These are phyloP conservation scores for Panthera tigris DNA, from an alignment of 2,113 vertebrate species.

Conservation along the genomic window DNA sequence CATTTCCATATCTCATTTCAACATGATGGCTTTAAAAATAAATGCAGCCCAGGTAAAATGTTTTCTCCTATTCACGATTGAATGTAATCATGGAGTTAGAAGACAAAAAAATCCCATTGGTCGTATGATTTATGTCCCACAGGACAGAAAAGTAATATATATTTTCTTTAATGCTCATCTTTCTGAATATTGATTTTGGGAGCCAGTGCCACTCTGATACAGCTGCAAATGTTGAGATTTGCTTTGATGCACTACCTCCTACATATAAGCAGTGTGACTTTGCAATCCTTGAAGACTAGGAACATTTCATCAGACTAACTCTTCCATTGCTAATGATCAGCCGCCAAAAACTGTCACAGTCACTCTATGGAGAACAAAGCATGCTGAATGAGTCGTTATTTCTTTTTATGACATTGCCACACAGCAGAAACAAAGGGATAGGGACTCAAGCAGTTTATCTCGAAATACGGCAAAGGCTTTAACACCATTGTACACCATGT, in stretches of 20 bases:
- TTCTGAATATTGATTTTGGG: slow-evolving; percentile 20
- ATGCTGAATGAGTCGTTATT: not conserved
- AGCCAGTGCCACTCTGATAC: not conserved
- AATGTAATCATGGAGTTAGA: slow-evolving; percentile 47
- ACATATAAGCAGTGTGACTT: not conserved
- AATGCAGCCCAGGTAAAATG: slow-evolving; percentile 56
- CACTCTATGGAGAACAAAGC: not conserved
- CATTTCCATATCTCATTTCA: slow-evolving; percentile 70
- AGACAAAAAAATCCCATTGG: slow-evolving; percentile 44
- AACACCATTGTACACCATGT: not conserved
- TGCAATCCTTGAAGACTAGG: slow-evolving; percentile 7
- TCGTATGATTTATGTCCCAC: not conserved
- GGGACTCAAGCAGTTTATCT: not conserved
- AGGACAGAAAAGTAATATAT: not conserved
- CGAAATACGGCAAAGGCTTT: not conserved
- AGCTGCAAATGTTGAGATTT: not conserved
- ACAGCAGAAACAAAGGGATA: slow-evolving; percentile 8
- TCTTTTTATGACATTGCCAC: not conserved
- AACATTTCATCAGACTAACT: not conserved
- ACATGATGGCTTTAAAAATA: slow-evolving; percentile 58
- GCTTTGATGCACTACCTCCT: not conserved
- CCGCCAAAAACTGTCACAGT: not conserved
- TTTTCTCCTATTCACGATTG: slow-evolving; percentile 48
- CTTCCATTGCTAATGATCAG: not conserved
- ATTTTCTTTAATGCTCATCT: slow-evolving; percentile 2